phyloP scores from a whole-genome alignment of 1,140 invertebrate genomes.

The Chironomus striatipennis region DNA sequence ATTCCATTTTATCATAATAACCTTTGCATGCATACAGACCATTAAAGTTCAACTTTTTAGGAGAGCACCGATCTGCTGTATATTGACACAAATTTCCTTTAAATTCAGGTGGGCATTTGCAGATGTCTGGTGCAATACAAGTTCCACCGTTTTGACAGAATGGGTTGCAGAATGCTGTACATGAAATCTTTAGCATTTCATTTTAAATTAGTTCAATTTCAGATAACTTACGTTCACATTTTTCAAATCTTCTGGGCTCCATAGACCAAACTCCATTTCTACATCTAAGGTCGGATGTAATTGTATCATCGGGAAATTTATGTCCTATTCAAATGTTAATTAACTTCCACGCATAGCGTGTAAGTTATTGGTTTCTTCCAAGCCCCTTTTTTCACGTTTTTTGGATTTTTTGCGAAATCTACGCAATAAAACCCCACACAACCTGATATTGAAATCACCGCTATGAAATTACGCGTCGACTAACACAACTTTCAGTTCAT shows the following conservation, averaged over 20 bases:
- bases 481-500: too few species aligned
- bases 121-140: conserved; percentile 49
- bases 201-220: neutral
- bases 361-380: too few species aligned
- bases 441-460: too few species aligned
- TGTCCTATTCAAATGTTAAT: neutral
- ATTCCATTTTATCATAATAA: conserved; percentile 49
- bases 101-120: neutral
- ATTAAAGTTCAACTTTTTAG: conserved; percentile 2
- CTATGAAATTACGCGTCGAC: too few species aligned
- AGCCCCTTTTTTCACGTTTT: too few species aligned
- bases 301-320: neutral
- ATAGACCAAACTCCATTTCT: neutral
- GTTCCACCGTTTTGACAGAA: conserved; percentile 65
- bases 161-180: conserved; percentile 59
- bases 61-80: neutral
- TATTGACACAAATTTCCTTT: neutral
- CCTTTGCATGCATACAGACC: conserved; percentile 33
- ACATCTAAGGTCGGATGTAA: neutral
- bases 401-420: too few species aligned
- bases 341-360: too few species aligned
- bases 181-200: neutral
- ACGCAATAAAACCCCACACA: too few species aligned
- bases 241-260: neutral
- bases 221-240: neutral